Conservation (phyloP, 2,888 invertebrate genomes). For the Agapetus fuscipes region DNA sequence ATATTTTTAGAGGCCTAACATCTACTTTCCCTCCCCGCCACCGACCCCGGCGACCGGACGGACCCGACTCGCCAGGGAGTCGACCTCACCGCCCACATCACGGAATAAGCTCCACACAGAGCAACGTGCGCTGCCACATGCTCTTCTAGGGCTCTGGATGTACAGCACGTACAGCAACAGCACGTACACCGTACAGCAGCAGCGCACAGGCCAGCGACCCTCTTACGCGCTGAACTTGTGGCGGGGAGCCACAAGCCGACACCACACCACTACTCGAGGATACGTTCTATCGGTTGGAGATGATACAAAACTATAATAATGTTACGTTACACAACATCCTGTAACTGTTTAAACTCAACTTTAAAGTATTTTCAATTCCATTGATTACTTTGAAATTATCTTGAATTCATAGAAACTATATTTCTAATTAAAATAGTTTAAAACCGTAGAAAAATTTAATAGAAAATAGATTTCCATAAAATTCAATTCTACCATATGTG, state of each 20-base stretch:
- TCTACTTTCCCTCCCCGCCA: constrained; percentile 80
- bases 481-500: constrained; percentile 18
- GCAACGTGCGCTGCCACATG: constrained; percentile 49
- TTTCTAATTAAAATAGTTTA: constrained; percentile 11
- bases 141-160: constrained; percentile 35
- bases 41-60: constrained; percentile 61
- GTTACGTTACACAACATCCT: neutral
- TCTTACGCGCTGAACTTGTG: neutral
- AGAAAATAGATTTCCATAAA: constrained; percentile 16
- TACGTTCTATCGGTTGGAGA: no score
- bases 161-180: neutral
- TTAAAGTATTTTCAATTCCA: constrained; percentile 4
- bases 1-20: constrained; percentile 91
- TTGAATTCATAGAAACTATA: constrained; percentile 9
- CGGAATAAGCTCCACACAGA: constrained; percentile 40
- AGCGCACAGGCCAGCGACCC: neutral
- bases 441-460: constrained; percentile 17
- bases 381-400: constrained; percentile 1
- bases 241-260: neutral
- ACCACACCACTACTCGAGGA: no score
- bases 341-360: neutral
- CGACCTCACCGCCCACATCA: constrained; percentile 53
- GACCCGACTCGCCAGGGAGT: constrained; percentile 50
- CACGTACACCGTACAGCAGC: neutral
- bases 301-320: constrained; percentile 3